Evolutionary conservation across 2,888 invertebrate species (phyloP).

Genomic region (Lordiphosa andalusiaca): DNA sequence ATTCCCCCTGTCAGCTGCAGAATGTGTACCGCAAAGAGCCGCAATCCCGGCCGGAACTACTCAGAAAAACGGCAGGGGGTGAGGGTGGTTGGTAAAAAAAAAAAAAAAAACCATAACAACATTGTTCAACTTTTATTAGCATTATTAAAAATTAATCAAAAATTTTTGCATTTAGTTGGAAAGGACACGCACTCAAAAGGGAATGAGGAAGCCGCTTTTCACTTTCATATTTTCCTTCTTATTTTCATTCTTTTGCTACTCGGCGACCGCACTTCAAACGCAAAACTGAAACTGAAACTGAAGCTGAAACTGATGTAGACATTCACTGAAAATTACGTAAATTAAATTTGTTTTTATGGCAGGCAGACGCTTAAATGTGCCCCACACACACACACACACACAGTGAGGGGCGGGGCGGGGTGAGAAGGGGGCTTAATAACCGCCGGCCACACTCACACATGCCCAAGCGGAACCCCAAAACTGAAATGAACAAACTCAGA

Average conservation of each 20-base stretch:
- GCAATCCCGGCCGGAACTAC: not conserved
- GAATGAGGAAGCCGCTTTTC: too few species aligned
- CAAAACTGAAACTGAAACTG: conserved; percentile 41
- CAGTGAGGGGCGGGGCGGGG: conserved; percentile 13
- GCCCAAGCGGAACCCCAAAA: conserved; percentile 34
- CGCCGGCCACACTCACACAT: conserved; percentile 38
- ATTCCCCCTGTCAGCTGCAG: not conserved
- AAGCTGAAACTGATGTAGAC: conserved; percentile 74
- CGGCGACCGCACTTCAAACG: conserved; percentile 45
- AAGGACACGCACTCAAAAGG: not conserved
- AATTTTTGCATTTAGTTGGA: conserved; percentile 58
- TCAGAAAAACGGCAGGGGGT: not conserved
- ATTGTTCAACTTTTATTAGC: conserved; percentile 57
- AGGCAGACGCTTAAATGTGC: conserved; percentile 57
- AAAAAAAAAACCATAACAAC: conserved; percentile 17
- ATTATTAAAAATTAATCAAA: conserved; percentile 74
- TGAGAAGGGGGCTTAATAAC: conserved; percentile 61
- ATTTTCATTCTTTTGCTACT: conserved; percentile 2
- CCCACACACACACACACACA: conserved; percentile 8
- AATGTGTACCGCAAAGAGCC: not conserved
- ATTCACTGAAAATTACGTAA: conserved; percentile 74
- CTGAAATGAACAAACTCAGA: conserved; percentile 55
- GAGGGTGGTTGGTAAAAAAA: conserved; percentile 3
- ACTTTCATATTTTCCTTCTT: not conserved
- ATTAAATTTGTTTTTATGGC: conserved; percentile 74